Evolutionary conservation across 2,797 vertebrate genomes (phyloP), one percentile per base, ranked within the genome.

Genomic region (Phrynocephalus vlangalii): DNA sequence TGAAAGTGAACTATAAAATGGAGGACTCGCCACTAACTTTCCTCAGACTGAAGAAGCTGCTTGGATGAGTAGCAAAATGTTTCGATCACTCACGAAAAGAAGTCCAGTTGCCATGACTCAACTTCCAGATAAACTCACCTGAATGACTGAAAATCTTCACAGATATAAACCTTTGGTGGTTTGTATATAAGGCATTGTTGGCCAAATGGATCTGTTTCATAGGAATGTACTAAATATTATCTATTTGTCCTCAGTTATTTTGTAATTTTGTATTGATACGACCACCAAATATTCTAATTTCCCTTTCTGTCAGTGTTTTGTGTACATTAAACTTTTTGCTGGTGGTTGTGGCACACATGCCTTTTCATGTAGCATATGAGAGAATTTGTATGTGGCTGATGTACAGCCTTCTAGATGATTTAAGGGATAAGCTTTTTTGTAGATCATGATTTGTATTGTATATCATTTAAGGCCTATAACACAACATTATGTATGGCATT

Each of bases 391-490:
- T 38, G 5, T 60, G 77, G 30, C n/a, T 86, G 30, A 48, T 73
- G 38, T 75, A 71, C 20, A 72, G 15, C 82, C 0, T 92, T 93
- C 77, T 89, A 22, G 63, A 24, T 30, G 0, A 77, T 70, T 80
- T 87, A 89, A 84, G 66, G 5, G 56, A 82, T 15, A 52, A 50
- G 56, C 86, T 73, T 70, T 88, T 63, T 63, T 1, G 33, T 7
- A 83, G 75, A 85, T 44, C 38, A 44, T 44, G 50, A 3, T 0
- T 63, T 52, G 15, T 67, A 52, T 75, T 82, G 68, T 82, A 76
- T 89, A 82, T 90, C 28, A 28, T 79, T 92, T 86, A 84, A 87
- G 2, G 0, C 4, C 82, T 30, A 44, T 66, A 91, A 77, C 13
- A 79, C 90, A 92, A 91, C 56, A 85, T 83, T 50, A 78, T 2